A percentile compares a stretch with the other conserved stretches of the same genome.
These are phyloP conservation scores for Noctua fimbriata DNA, from an alignment of 2,888 invertebrate species.

Conservation along the genomic window DNA sequence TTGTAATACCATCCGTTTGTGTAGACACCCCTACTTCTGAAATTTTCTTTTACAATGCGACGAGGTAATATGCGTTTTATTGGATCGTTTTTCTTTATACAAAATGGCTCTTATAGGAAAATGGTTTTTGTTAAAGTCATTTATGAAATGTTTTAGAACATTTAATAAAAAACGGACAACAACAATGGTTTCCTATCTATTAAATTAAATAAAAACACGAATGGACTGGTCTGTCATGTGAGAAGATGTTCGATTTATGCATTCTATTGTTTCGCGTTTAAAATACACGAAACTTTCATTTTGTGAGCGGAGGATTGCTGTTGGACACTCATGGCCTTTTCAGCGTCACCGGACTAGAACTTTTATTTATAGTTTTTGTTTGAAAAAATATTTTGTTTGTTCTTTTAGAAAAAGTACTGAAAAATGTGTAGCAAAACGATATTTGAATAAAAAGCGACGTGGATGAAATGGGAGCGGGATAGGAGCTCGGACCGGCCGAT, in stretches of 20 bases:
- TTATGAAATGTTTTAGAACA: slow-evolving; percentile 31
- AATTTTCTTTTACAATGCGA: slow-evolving; percentile 85
- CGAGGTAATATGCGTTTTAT: slow-evolving; percentile 85
- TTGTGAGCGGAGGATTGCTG: slow-evolving; percentile 46
- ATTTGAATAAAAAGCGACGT: slow-evolving; percentile 73
- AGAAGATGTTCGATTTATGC: slow-evolving; percentile 57
- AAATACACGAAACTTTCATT: slow-evolving; percentile 54
- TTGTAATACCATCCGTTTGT: slow-evolving; percentile 84
- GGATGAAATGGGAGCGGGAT: slow-evolving; percentile 67
- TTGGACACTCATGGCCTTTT: slow-evolving; percentile 54
- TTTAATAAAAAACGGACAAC: slow-evolving; percentile 47
- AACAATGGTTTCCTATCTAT: slow-evolving; percentile 49
- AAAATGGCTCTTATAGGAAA: slow-evolving; percentile 79
- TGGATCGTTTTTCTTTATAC: slow-evolving; percentile 83
- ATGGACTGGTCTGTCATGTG: slow-evolving; percentile 47
- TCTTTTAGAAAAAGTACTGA: slow-evolving; percentile 57
- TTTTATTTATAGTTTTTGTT: slow-evolving; percentile 59
- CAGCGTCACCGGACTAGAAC: slow-evolving; percentile 53
- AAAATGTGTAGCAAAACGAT: slow-evolving; percentile 64
- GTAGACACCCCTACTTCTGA: slow-evolving; percentile 82
- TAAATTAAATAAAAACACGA: slow-evolving; percentile 35
- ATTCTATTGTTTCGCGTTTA: slow-evolving; percentile 53
- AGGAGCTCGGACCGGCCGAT: slow-evolving; percentile 71
- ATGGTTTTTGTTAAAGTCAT: slow-evolving; percentile 64
- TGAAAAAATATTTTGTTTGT: slow-evolving; percentile 54